phyloP scores from a whole-genome alignment of 1,140 invertebrate species.

The Ceratitis capitata region DNA sequence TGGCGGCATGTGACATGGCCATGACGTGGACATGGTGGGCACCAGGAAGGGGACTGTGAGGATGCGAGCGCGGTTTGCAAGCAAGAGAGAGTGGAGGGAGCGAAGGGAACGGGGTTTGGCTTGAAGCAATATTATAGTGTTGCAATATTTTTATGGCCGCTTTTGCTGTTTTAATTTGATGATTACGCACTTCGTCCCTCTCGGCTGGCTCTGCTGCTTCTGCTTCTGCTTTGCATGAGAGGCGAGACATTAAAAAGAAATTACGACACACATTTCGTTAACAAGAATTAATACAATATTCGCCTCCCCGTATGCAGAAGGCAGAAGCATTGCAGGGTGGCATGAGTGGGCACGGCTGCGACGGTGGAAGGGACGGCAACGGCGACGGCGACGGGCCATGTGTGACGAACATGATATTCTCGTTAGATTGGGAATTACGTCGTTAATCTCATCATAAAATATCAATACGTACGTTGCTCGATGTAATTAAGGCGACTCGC shows the following conservation, averaged over 20 bases:
- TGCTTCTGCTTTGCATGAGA: too few relatives aligned
- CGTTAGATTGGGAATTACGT: slow-evolving; percentile 20
- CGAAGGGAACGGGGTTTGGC: neutral
- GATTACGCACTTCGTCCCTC: neutral
- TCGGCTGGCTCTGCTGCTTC: neutral
- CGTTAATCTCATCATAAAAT: slow-evolving; percentile 28
- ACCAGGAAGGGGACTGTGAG: too few relatives aligned
- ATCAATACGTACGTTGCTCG: neutral
- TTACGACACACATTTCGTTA: slow-evolving; percentile 13
- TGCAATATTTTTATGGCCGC: slow-evolving; percentile 28
- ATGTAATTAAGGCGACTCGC: neutral
- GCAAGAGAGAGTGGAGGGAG: too few relatives aligned
- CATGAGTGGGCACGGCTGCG: neutral
- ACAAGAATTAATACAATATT: neutral
- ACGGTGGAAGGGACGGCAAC: neutral
- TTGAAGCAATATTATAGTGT: neutral
- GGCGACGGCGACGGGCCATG: neutral
- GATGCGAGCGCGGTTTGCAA: too few relatives aligned
- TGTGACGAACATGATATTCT: slow-evolving; percentile 27
- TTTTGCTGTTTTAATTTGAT: slow-evolving; percentile 29
- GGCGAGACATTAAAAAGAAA: neutral
- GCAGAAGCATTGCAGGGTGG: neutral
- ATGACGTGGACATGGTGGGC: neutral
- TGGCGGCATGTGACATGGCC: neutral
- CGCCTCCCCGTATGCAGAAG: neutral